Percentiles rank a stretch among this genome's conserved stretches.
phyloP scores from a whole-genome alignment of 2,113 vertebrate genomes.

The Fregetta grallaria region DNA sequence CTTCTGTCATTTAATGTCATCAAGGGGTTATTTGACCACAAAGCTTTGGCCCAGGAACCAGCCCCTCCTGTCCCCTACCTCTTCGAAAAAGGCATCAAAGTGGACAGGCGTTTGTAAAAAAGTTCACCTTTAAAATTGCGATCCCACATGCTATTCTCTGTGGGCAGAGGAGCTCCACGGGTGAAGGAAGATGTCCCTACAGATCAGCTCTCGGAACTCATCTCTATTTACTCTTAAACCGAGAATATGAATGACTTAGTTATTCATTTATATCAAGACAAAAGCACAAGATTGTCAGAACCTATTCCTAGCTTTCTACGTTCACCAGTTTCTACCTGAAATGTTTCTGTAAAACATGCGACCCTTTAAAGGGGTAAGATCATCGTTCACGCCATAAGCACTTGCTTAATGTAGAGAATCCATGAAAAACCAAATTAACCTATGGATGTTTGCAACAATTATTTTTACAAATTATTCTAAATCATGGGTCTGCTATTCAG shows the following conservation, averaged over 20 bases:
- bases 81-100: neutral
- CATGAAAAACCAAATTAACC: neutral
- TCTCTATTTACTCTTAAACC: neutral
- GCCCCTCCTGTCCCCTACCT: neutral
- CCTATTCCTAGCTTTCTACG: neutral
- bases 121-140: neutral
- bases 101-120: neutral
- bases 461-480: neutral
- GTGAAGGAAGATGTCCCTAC: neutral
- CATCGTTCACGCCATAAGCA: rapidly evolving
- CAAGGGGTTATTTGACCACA: neutral
- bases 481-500: neutral
- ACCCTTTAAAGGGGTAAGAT: too few species aligned
- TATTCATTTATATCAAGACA: neutral
- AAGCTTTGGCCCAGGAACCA: neutral
- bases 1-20: neutral
- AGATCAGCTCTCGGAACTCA: neutral
- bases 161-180: neutral
- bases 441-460: neutral
- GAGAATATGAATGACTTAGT: neutral
- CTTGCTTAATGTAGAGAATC: neutral
- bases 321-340: neutral
- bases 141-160: neutral
- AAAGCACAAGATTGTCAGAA: neutral
- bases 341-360: rapidly evolving